These are phyloP conservation scores for Semnopithecus entellus DNA, from an alignment of 2,113 vertebrate species.

Conservation along the genomic window DNA sequence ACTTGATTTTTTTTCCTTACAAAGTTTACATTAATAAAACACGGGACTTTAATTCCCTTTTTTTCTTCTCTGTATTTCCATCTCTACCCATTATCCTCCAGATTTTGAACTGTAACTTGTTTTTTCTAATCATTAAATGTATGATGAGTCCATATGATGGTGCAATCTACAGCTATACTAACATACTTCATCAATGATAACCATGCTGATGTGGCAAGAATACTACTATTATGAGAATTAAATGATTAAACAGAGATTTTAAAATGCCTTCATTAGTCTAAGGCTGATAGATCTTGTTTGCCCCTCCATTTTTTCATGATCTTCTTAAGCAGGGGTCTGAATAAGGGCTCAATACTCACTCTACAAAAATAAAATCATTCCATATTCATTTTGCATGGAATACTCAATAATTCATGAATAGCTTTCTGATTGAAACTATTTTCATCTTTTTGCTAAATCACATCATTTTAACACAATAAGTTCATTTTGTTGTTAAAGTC, in stretches of 20 bases:
- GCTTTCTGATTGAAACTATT: conserved; percentile 69
- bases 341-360: not conserved
- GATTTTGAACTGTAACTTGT: conserved; percentile 39
- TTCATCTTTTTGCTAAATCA: conserved; percentile 77
- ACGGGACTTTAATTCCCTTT: conserved; percentile 44
- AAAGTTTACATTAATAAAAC: conserved; percentile 69
- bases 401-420: conserved; percentile 78
- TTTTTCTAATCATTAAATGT: conserved; percentile 39
- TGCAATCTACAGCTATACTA: not conserved
- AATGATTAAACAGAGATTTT: not conserved
- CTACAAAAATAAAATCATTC: conserved; percentile 53
- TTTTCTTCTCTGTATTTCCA: conserved; percentile 53
- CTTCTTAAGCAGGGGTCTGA: not conserved
- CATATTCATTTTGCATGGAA: conserved; percentile 68
- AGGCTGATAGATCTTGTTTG: conserved; percentile 8
- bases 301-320: not conserved
- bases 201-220: not conserved
- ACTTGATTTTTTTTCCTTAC: conserved; percentile 56
- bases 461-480: conserved; percentile 75
- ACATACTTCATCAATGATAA: not conserved
- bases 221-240: not conserved
- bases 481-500: conserved; percentile 68
- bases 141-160: not conserved
- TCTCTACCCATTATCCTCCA: not conserved
- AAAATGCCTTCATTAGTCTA: not conserved